Evolutionary conservation across 2,888 invertebrate genomes (phyloP).

Genomic region (Cyaniris semiargus): DNA sequence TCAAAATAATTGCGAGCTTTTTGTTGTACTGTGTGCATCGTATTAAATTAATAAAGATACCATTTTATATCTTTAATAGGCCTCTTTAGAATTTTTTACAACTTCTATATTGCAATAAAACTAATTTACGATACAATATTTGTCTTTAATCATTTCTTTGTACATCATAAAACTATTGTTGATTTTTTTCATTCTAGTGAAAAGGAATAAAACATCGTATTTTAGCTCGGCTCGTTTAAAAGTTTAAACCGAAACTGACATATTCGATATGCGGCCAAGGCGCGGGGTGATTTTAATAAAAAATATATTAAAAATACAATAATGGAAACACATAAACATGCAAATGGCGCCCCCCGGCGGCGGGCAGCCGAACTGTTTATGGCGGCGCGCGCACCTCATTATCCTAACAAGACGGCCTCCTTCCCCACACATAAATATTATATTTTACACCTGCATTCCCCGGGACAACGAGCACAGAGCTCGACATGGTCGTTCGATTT

Average conservation of each 20-base stretch:
- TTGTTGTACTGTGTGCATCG: background rate
- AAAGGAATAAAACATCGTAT: background rate
- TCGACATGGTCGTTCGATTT: background rate
- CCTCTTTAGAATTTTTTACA: background rate
- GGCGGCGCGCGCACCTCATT: conserved; percentile 74
- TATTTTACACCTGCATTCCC: conserved; percentile 76
- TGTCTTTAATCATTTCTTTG: background rate
- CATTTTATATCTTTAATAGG: background rate
- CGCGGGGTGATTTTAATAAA: conserved; percentile 51
- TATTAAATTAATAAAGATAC: background rate
- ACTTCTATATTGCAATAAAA: conserved; percentile 5
- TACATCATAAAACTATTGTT: background rate
- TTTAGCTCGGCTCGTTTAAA: background rate
- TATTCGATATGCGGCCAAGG: conserved; percentile 41
- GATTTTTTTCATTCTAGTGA: background rate
- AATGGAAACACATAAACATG: conserved; percentile 69
- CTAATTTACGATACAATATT: conserved; percentile 5
- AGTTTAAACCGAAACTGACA: background rate
- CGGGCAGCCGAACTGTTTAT: conserved; percentile 67
- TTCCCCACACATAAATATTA: conserved; percentile 76
- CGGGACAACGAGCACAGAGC: conserved; percentile 37
- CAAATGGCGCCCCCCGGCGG: conserved; percentile 75
- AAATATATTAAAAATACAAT: conserved; percentile 47
- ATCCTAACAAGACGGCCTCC: conserved; percentile 76
- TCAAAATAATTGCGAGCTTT: background rate